Base-by-base conservation (phyloP, 2,113 vertebrate genomes). In the Paralichthys olivaceus region DNA sequence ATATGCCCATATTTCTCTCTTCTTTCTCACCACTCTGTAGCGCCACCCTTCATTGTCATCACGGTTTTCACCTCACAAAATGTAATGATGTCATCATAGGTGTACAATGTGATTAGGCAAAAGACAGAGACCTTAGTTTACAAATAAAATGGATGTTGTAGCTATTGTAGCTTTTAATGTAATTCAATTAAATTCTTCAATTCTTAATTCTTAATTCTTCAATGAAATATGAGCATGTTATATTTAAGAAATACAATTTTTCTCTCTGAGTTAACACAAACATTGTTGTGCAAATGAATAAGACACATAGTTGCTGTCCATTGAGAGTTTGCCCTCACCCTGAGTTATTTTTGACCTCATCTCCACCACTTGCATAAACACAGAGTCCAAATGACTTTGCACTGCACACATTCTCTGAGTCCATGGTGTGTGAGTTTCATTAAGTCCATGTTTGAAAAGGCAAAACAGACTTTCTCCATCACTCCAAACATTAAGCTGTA, bases 361-460 rank as follows among this genome's bases (percentile, higher is more conserved):
- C 75, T 45, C 51, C 43, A 73, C 78, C 85, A 80, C 81, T 84
- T 86, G 65, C 76, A 79, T 58, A 87, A 89, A 90, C 81, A 88
- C 61, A 55, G 47, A 81, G 56, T 47, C 77, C 40, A 68, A 83
- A 79, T 14, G 17, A 66, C 37, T 22, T 26, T 8, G 63, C 65
- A 77, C 80, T 84, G 77, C 79, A 37, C 79, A 77, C 84, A 88
- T 85, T 90, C 79, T 83, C 74, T 68, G 58, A 59, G 32, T 58
- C 63, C 49, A 49, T 40, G 69, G 57, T 81, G 72, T 84, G 65
- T 47, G 66, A 80, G 32, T 84, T 85, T 91, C 81, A 91, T 91
- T 90, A 90, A 90, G 66, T 84, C 69, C 5, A 7, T 83, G 86
- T 89, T 89, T 84, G 66, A 88, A 85, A 80, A 85, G 77, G 79